Conservation (phyloP, 2,888 invertebrate genomes). For the Dryadula phaetusa region DNA sequence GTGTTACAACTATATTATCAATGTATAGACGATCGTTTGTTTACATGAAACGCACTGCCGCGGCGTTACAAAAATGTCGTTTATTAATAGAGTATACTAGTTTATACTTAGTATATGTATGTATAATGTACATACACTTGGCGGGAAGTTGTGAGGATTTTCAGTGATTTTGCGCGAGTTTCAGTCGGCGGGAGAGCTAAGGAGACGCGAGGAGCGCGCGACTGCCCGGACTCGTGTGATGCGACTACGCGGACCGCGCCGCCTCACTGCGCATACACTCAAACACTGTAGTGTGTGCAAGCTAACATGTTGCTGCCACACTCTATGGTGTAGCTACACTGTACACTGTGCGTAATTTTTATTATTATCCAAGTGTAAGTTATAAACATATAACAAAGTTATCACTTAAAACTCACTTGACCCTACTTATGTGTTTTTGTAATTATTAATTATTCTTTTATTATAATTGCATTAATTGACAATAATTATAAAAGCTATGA, state of each 20-base stretch:
- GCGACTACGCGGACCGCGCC: constrained; percentile 54
- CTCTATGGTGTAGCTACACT: constrained; percentile 13
- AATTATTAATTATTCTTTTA: not conserved
- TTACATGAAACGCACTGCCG: constrained; percentile 47
- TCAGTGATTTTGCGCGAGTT: constrained; percentile 48
- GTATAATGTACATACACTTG: constrained; percentile 29
- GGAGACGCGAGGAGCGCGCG: constrained; percentile 64
- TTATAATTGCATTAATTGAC: not conserved
- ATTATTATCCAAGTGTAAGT: not conserved
- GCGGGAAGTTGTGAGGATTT: constrained; percentile 34
- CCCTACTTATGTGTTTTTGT: not conserved
- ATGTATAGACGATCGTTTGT: constrained; percentile 51
- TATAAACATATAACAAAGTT: not conserved
- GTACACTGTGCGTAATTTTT: constrained; percentile 30
- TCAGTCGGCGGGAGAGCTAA: constrained; percentile 50
- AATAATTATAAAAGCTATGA: no score
- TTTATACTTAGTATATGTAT: constrained; percentile 4
- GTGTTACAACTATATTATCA: constrained; percentile 46
- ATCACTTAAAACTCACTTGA: constrained; percentile 1
- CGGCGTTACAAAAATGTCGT: constrained; percentile 19
- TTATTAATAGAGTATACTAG: constrained; percentile 8
- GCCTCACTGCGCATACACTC: constrained; percentile 72
- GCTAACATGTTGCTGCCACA: constrained; percentile 41
- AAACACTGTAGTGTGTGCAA: constrained; percentile 49
- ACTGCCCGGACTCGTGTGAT: constrained; percentile 66